Base-by-base conservation (phyloP, 2,797 vertebrate genomes). In the Gambelia wislizenii region DNA sequence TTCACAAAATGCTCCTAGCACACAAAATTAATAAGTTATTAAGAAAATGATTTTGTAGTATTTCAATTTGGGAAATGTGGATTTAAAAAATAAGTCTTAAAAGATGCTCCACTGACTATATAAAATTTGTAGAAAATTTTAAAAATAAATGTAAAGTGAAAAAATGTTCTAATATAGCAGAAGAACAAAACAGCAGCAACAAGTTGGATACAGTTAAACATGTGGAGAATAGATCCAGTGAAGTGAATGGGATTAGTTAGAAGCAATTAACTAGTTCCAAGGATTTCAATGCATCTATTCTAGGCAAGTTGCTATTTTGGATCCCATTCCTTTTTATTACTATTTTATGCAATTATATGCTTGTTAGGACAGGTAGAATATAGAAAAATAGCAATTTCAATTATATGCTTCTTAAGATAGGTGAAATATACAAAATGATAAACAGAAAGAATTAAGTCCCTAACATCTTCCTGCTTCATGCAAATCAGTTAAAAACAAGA, bases 401-500 rank as follows among this genome's bases (percentile, higher is more conserved):
- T 59, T 56, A 18, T 12, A 22, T 18, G 36, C 49, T n/a, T 87
- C 30, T 42, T 22, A 13, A 10, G 70, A 67, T 22, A 52, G 9
- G 25, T 14, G 83, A 2, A 56, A 72, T 72, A 49, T 59, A 72
- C 7, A n/a, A 59, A 84, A 36, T 39, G 20, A 78, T 7, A 82
- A 39, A 36, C 27, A 2, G 59, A 82, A 86, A 47, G 12, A 82
- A 83, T 67, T 49, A 86, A 54, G 81, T 83, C 20, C 47, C 27
- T 76, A n/a, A 64, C 56, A 78, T 67, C 27, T 56, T 89, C 36
- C 76, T 44, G 49, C 18, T 67, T 54, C 39, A 82, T 54, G 49
- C 22, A 89, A 84, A 74, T 42, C 70, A 89, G 67, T 89, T 74
- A 76, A 74, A 67, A 72, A 44, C 59, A 82, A 86, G 49, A 54